phyloP scores from a whole-genome alignment of 2,113 vertebrate genomes.

The Upupa epops region DNA sequence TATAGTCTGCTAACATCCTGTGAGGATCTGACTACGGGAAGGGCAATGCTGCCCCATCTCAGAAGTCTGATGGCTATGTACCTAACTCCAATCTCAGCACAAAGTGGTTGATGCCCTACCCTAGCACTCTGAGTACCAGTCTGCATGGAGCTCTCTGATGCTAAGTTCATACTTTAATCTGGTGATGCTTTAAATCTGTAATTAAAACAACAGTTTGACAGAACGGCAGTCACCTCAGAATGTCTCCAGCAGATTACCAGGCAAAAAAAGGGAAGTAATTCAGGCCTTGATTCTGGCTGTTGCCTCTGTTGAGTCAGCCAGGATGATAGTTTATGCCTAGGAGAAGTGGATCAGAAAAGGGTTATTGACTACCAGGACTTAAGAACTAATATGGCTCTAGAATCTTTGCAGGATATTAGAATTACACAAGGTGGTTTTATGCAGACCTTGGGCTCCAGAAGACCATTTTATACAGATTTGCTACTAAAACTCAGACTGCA shows the following conservation, averaged over 20 bases:
- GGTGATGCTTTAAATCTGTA: neutral
- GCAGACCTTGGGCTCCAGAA: neutral
- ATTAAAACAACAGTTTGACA: neutral
- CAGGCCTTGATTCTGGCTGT: fast-evolving
- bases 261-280: neutral
- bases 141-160: fast-evolving
- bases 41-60: neutral
- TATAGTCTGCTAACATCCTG: neutral
- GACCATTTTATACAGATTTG: neutral
- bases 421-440: neutral
- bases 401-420: neutral
- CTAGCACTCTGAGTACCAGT: fast-evolving
- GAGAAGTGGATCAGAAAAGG: neutral
- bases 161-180: neutral
- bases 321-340: neutral
- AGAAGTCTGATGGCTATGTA: neutral
- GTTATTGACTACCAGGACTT: neutral
- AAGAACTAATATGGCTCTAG: neutral
- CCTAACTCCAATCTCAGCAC: neutral
- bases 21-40: neutral
- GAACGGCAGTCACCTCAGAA: neutral
- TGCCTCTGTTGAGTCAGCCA: neutral
- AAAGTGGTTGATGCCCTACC: neutral
- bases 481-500: neutral
- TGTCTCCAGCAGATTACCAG: neutral